Conservation (phyloP, 2,888 invertebrate species). For the Chorisops tibialis region DNA sequence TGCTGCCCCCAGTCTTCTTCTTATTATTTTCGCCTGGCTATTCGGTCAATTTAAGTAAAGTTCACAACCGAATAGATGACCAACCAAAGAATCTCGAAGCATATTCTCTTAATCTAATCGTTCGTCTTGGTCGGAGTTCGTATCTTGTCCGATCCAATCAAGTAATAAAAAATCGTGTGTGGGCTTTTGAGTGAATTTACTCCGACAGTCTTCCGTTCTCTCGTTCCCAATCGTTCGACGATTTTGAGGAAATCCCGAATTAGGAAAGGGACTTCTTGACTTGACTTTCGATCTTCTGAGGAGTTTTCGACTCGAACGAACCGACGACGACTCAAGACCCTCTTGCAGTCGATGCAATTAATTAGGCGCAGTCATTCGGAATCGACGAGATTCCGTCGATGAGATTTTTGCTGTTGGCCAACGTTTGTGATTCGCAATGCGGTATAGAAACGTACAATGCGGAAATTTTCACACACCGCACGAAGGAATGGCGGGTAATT, state of each 20-base stretch:
- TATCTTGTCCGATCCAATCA: no score
- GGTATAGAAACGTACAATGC: no score
- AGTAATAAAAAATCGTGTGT: slow-evolving; percentile 22
- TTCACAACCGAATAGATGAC: background rate
- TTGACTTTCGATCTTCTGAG: background rate
- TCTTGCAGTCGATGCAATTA: slow-evolving; percentile 36
- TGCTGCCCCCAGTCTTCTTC: background rate
- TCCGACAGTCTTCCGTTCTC: background rate
- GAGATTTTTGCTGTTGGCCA: background rate
- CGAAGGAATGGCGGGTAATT: slow-evolving; percentile 2
- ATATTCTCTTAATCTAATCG: slow-evolving; percentile 18
- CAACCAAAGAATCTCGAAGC: background rate
- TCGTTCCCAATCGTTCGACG: background rate
- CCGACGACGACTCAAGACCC: slow-evolving; percentile 14
- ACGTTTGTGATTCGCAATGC: no score
- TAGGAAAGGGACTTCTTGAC: slow-evolving; percentile 14
- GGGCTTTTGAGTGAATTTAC: slow-evolving; percentile 22
- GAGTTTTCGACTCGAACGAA: background rate
- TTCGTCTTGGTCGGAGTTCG: no score
- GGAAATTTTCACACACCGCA: no score
- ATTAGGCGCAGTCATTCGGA: slow-evolving; percentile 52
- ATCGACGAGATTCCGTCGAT: slow-evolving; percentile 43
- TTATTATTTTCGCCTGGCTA: background rate
- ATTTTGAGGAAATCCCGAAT: slow-evolving; percentile 30
- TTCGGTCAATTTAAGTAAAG: background rate